Evolutionary conservation across 2,113 vertebrate genomes (phyloP).

Genomic region (Bufo gargarizans): DNA sequence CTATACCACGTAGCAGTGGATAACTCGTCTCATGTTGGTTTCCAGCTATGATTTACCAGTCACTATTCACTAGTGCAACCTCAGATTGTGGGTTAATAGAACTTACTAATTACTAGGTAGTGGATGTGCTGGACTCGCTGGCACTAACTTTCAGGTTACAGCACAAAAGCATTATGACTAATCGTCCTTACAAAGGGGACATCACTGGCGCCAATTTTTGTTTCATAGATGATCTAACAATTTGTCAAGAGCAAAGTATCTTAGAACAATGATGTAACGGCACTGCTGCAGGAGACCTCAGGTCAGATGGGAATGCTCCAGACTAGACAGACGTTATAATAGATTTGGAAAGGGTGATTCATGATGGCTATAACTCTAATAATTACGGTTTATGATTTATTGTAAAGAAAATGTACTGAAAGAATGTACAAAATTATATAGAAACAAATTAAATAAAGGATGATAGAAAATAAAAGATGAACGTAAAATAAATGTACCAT

Average conservation of each 20-base stretch:
- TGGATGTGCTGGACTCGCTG: not conserved
- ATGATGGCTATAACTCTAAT: not conserved
- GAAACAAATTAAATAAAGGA: constrained; percentile 60
- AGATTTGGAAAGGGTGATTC: not conserved
- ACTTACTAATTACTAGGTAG: not conserved
- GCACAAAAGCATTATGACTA: constrained; percentile 1
- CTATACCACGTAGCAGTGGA: too few species aligned
- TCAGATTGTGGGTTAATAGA: not conserved
- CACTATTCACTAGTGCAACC: not conserved
- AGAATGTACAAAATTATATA: not conserved
- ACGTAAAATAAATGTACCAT: constrained; percentile 81
- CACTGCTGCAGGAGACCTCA: not conserved
- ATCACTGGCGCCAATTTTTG: constrained; percentile 13
- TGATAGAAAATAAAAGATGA: constrained; percentile 43
- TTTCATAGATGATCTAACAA: constrained; percentile 35
- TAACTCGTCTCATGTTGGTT: too few species aligned
- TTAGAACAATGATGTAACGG: constrained; percentile 33
- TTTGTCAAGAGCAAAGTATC: constrained; percentile 32
- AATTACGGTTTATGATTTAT: not conserved
- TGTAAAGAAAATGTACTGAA: not conserved
- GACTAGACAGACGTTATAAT: not conserved
- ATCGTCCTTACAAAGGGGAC: not conserved
- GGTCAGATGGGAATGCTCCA: constrained; percentile 17
- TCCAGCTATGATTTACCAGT: not conserved
- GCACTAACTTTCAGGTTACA: not conserved